A percentile compares a stretch with the other conserved stretches of the same genome.
These are phyloP conservation scores for Diarsia dahlii DNA, from an alignment of 2,888 invertebrate species.

Conservation along the genomic window DNA sequence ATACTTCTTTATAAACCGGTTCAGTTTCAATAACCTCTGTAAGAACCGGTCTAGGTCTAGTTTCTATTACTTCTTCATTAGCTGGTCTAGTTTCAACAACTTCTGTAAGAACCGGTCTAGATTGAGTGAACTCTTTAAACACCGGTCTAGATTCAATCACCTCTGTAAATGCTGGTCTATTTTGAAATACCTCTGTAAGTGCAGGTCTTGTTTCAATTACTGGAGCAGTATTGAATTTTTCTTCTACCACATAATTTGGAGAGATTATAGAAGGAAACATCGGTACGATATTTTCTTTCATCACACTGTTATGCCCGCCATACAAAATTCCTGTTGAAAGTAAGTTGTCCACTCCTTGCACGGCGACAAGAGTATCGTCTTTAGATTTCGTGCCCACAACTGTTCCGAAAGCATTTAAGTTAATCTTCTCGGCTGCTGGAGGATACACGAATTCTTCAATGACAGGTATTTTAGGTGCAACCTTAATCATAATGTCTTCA, in stretches of 20 bases:
- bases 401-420: conserved; percentile 44
- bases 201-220: conserved; percentile 4
- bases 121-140: conserved; percentile 1
- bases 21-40: conserved; percentile 13
- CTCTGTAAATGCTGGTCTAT: conserved; percentile 1
- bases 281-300: conserved; percentile 50
- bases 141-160: conserved; percentile 1
- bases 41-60: conserved; percentile 3
- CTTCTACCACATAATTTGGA: conserved; percentile 1
- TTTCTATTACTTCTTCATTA: conserved; percentile 5
- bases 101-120: neutral
- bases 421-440: conserved; percentile 29
- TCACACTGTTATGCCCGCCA: conserved; percentile 44
- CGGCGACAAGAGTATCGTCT: conserved; percentile 67
- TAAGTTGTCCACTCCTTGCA: conserved; percentile 68
- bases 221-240: neutral
- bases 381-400: conserved; percentile 66
- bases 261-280: conserved; percentile 31
- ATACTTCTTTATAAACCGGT: conserved; percentile 10
- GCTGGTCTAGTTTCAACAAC: neutral
- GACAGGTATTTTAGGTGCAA: conserved; percentile 23
- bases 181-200: conserved; percentile 12
- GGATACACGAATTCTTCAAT: conserved; percentile 50
- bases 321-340: conserved; percentile 67
- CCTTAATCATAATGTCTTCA: conserved; percentile 69